Base-by-base conservation (phyloP, 1,140 invertebrate species). In the Nomia melanderi region DNA sequence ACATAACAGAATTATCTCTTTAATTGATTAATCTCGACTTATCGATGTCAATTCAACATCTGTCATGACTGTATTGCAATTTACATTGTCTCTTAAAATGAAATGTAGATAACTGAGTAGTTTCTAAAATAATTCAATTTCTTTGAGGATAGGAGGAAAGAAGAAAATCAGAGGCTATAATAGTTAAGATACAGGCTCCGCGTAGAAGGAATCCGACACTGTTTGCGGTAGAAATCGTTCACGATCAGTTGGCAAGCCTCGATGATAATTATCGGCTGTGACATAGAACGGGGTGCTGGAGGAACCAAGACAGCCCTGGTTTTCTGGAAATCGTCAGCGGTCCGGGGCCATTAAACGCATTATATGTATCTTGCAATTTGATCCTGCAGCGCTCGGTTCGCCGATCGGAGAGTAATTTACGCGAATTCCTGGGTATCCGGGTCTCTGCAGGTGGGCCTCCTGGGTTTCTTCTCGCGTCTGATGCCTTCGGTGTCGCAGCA, bases 291-390 rank as follows among this genome's bases (percentile, higher is more conserved):
- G 85, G 86, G 81, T 64, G 27, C 71, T 33, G 20, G 53, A 39
- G 0, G 27, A 12, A 53, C 47, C 56, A 36, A 31, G 64, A 77
- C 89, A 87, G 74, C 71, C 87, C 89, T 91, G 90, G 87, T 85
- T 91, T 92, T 91, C 90, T 92, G 89, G 88, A 91, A 92, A 90
- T 91, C 87, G 84, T 91, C 86, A 91, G 86, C 85, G 86, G 77
- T 90, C 83, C 84, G 85, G 85, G 85, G 89, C 86, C 88, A 90
- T 91, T 92, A 91, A 91, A 90, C 89, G 88, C 88, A 84, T 92
- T 91, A 85, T 90, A 90, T 91, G 88, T 89, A 86, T 91, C 86
- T 89, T 89, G 88, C 89, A 88, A 88, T 90, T 91, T 88, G 87
- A 89, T 91, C 86, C 84, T 81, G 86, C 82, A 82, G 80, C 82